Evolutionary conservation across 2,888 invertebrate genomes (phyloP).

Genomic region (Stenotaenia linearis): DNA sequence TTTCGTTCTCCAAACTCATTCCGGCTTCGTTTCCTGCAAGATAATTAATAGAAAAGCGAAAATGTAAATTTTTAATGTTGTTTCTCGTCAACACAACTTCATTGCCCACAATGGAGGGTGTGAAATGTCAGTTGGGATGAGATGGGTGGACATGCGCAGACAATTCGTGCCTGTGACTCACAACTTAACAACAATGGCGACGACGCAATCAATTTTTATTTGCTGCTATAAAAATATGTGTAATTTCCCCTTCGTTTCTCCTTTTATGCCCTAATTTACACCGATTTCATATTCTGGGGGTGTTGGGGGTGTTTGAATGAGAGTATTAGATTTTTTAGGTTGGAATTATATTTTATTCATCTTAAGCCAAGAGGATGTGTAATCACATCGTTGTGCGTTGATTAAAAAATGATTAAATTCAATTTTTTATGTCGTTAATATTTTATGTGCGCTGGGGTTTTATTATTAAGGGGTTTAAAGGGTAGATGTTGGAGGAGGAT

Average conservation of each 20-base stretch:
- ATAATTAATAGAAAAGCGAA: constrained; percentile 17
- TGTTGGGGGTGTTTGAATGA: too few species aligned
- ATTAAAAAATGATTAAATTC: too few species aligned
- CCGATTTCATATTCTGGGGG: background rate
- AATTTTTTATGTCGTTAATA: too few species aligned
- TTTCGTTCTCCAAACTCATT: too few species aligned
- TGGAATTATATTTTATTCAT: too few species aligned
- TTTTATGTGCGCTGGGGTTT: too few species aligned
- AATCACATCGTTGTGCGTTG: too few species aligned
- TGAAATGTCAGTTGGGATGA: constrained; percentile 17
- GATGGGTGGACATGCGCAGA: background rate
- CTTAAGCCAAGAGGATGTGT: too few species aligned
- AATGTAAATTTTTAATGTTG: constrained; percentile 1
- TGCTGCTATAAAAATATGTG: background rate
- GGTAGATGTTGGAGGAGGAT: background rate
- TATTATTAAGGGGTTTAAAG: too few species aligned
- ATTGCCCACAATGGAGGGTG: constrained; percentile 14
- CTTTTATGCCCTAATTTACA: background rate
- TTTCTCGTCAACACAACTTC: background rate
- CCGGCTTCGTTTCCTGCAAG: too few species aligned
- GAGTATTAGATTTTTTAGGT: too few species aligned
- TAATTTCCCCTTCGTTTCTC: background rate
- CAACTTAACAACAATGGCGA: background rate
- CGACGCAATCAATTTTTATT: background rate
- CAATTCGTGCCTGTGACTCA: constrained; percentile 5